phyloP scores from a whole-genome alignment of 2,797 vertebrate species.

The Chrosomus eos region DNA sequence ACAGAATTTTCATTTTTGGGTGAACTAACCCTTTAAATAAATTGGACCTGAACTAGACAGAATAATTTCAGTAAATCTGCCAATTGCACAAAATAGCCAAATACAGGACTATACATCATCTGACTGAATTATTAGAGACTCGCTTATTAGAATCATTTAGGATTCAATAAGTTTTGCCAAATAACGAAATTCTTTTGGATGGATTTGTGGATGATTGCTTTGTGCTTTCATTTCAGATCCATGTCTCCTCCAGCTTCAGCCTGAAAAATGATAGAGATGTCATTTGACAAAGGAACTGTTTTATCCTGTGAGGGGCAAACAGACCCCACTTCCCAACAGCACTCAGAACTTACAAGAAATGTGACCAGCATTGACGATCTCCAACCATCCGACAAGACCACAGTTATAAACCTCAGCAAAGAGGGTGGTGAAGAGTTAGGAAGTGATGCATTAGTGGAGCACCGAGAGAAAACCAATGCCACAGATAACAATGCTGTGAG shows the following conservation, averaged over 20 bases:
- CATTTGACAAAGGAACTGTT: slow-evolving; percentile 83
- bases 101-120: neutral
- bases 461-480: slow-evolving; percentile 62
- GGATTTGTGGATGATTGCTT: neutral
- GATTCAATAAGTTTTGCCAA: neutral
- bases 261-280: slow-evolving; percentile 80
- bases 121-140: neutral
- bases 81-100: neutral
- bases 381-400: slow-evolving; percentile 61
- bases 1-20: too few species aligned
- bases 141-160: neutral
- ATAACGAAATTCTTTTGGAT: neutral
- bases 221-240: slow-evolving; percentile 63
- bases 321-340: slow-evolving; percentile 65
- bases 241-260: slow-evolving; percentile 58
- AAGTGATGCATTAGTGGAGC: slow-evolving; percentile 53
- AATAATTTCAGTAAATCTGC: neutral
- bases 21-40: neutral
- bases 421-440: slow-evolving; percentile 56
- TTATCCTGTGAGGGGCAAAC: slow-evolving; percentile 74
- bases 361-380: slow-evolving; percentile 64
- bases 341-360: slow-evolving; percentile 67
- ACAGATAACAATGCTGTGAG: slow-evolving; percentile 37
- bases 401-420: slow-evolving; percentile 61
- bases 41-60: too few species aligned